phyloP scores from a whole-genome alignment of 92 coral and sea anemone genomes.

The Pocillopora meandrina region DNA sequence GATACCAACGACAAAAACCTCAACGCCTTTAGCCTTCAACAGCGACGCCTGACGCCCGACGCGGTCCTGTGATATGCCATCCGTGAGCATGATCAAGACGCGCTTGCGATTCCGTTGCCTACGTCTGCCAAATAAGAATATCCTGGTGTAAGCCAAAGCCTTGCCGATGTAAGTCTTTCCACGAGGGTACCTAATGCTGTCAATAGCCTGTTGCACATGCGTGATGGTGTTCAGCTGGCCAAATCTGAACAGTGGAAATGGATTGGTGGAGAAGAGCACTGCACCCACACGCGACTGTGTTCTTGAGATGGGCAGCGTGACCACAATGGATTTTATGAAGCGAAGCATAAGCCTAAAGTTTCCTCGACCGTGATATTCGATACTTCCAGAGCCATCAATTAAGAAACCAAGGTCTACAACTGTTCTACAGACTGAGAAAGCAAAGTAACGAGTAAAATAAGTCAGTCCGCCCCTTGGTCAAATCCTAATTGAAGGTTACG shows the following conservation, averaged over 20 bases:
- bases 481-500: too few species aligned
- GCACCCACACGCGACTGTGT: slow-evolving; percentile 76
- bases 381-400: slow-evolving; percentile 97
- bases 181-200: slow-evolving; percentile 81
- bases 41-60: slow-evolving; percentile 63
- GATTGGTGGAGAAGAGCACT: slow-evolving; percentile 72
- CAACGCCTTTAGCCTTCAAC: slow-evolving; percentile 56
- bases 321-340: slow-evolving; percentile 73
- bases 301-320: slow-evolving; percentile 68
- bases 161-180: slow-evolving; percentile 82
- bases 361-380: slow-evolving; percentile 79
- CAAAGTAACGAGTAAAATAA: background rate
- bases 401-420: slow-evolving; percentile 83
- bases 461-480: background rate
- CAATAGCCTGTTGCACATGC: slow-evolving; percentile 55
- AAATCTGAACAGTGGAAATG: slow-evolving; percentile 71
- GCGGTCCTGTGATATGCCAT: slow-evolving; percentile 82
- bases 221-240: slow-evolving; percentile 50
- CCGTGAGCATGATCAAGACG: slow-evolving; percentile 70
- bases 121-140: slow-evolving; percentile 60
- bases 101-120: slow-evolving; percentile 27
- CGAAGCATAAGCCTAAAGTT: slow-evolving; percentile 76
- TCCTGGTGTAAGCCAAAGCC: slow-evolving; percentile 64
- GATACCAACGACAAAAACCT: slow-evolving; percentile 75
- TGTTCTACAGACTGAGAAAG: slow-evolving; percentile 63